A percentile compares a stretch with the other conserved stretches of the same genome.
These are phyloP conservation scores for Pammene aurita DNA, from an alignment of 2,888 invertebrate species.

Conservation along the genomic window DNA sequence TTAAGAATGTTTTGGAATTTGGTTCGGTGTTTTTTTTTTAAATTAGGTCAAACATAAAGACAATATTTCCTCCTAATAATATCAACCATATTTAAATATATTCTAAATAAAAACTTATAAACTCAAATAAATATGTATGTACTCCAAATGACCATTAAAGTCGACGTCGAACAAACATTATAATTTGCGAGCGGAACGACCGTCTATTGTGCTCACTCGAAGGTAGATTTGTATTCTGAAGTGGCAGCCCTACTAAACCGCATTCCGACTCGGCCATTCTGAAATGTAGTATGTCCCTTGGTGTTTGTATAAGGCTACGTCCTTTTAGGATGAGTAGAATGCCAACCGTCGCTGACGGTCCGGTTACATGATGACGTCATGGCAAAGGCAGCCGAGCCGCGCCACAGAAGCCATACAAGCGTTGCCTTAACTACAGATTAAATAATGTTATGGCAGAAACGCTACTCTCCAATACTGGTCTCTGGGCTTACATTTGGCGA, in stretches of 20 bases:
- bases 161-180: no score
- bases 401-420: slow-evolving; percentile 70
- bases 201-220: slow-evolving; percentile 15
- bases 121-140: no score
- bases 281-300: slow-evolving; percentile 7
- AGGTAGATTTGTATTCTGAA: slow-evolving; percentile 27
- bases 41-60: no score
- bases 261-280: slow-evolving; percentile 16
- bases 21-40: no score
- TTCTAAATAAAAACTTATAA: no score
- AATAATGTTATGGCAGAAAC: slow-evolving; percentile 7
- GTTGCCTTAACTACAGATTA: slow-evolving; percentile 43
- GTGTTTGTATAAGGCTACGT: neutral
- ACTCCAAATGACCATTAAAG: no score
- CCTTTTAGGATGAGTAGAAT: slow-evolving; percentile 29
- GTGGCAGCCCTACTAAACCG: slow-evolving; percentile 36
- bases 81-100: no score
- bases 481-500: neutral
- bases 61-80: no score
- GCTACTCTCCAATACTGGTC: neutral
- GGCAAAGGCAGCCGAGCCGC: slow-evolving; percentile 69
- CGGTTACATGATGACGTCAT: slow-evolving; percentile 74
- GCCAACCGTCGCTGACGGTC: slow-evolving; percentile 62
- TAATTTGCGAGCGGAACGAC: neutral
- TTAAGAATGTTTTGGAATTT: no score